A percentile compares a stretch with the other conserved stretches of the same genome.
Evolutionary conservation across 1,140 invertebrate genomes (phyloP).

Genomic region (Campoletis sonorensis): DNA sequence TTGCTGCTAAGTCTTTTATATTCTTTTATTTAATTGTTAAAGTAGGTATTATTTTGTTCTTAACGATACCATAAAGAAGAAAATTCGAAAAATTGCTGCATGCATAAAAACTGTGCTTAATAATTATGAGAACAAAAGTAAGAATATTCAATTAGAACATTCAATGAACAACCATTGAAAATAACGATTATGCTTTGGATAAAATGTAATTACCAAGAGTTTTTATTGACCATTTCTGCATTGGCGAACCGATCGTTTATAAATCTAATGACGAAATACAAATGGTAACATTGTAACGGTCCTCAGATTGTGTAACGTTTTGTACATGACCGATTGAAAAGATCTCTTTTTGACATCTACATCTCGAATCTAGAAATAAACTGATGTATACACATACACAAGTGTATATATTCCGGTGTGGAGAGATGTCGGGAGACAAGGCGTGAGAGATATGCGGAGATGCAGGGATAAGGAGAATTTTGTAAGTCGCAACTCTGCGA

Average conservation of each 20-base stretch:
- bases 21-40: neutral
- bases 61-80: neutral
- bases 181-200: too few species aligned
- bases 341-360: slow-evolving; percentile 16
- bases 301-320: neutral
- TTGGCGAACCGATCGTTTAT: neutral
- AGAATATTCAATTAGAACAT: too few species aligned
- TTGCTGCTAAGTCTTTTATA: neutral
- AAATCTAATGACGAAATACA: neutral
- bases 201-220: neutral
- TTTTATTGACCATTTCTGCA: neutral
- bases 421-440: slow-evolving; percentile 9
- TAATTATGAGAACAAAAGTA: too few species aligned
- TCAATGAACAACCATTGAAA: too few species aligned
- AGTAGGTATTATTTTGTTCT: neutral
- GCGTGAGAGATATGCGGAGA: slow-evolving; percentile 21
- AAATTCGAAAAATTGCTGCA: too few species aligned
- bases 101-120: too few species aligned
- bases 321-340: slow-evolving; percentile 24
- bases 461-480: slow-evolving; percentile 27
- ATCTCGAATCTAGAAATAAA: slow-evolving; percentile 8
- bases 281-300: neutral
- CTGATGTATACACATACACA: too few species aligned
- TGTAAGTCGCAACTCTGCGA: slow-evolving; percentile 18
- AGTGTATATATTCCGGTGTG: neutral